Percentiles rank a stretch among this genome's conserved stretches.
phyloP scores from a whole-genome alignment of 2,888 invertebrate genomes.

The Calephelis perditalis region DNA sequence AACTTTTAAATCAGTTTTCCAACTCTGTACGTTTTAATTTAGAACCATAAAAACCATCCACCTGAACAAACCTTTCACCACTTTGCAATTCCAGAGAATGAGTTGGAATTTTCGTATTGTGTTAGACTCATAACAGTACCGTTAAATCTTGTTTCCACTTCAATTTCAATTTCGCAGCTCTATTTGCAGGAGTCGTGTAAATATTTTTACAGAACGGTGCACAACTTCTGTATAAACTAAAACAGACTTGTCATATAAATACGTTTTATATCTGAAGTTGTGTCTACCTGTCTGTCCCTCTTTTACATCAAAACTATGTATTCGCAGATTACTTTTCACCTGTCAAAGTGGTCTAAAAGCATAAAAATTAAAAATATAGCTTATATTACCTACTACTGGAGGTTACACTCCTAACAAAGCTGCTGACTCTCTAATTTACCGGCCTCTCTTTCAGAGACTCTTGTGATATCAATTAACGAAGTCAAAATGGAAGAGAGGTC shows the following conservation, averaged over 20 bases:
- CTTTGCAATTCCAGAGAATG: conserved; percentile 1
- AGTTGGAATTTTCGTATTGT: conserved; percentile 6
- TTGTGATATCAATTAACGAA: too few species aligned
- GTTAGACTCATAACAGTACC: conserved; percentile 10
- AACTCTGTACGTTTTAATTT: background rate
- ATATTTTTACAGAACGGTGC: conserved; percentile 2
- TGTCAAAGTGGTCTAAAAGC: too few species aligned
- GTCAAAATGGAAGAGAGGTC: too few species aligned
- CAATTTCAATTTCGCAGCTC: conserved; percentile 11
- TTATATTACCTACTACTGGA: too few species aligned
- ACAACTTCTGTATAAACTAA: background rate
- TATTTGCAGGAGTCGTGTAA: conserved; percentile 10
- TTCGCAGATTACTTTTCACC: too few species aligned
- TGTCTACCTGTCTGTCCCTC: background rate
- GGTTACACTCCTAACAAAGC: too few species aligned
- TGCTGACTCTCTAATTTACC: too few species aligned
- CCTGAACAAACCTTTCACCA: conserved; percentile 6
- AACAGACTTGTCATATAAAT: background rate
- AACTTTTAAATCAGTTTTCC: background rate
- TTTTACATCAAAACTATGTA: too few species aligned
- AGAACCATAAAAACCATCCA: background rate
- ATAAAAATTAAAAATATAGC: too few species aligned
- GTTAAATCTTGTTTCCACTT: conserved; percentile 12
- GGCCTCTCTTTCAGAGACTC: too few species aligned
- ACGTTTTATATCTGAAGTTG: background rate